Evolutionary conservation across 2,888 invertebrate species (phyloP).

Genomic region (Empis stercorea): DNA sequence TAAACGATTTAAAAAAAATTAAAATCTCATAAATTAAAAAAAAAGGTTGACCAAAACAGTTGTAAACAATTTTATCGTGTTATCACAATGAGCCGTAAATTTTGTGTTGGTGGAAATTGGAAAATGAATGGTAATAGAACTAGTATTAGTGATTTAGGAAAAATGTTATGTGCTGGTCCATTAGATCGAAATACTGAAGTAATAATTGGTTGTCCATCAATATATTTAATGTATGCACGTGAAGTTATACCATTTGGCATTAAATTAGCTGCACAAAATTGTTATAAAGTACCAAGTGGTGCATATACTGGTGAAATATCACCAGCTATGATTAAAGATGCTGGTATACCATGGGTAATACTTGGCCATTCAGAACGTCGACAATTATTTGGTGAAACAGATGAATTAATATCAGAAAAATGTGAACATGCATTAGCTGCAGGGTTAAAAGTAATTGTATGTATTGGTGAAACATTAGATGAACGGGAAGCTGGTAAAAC

Average conservation of each 20-base stretch:
- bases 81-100: conserved; percentile 64
- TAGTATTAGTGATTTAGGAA: conserved; percentile 56
- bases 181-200: conserved; percentile 79
- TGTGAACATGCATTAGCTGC: conserved; percentile 58
- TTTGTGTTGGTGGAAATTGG: conserved; percentile 99
- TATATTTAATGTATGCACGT: conserved; percentile 67
- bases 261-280: conserved; percentile 69
- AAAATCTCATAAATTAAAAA: too few relatives aligned
- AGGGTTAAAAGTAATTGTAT: conserved; percentile 77
- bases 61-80: too few relatives aligned
- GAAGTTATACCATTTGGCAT: conserved; percentile 56
- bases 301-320: conserved; percentile 96
- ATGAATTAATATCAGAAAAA: conserved; percentile 67
- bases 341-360: conserved; percentile 87
- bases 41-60: too few relatives aligned
- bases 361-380: conserved; percentile 96
- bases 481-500: conserved; percentile 91
- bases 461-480: conserved; percentile 92
- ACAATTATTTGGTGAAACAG: conserved; percentile 64
- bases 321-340: conserved; percentile 89
- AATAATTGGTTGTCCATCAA: conserved; percentile 79
- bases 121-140: conserved; percentile 95
- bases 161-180: conserved; percentile 59
- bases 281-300: conserved; percentile 80
- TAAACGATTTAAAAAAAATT: too few relatives aligned